Evolutionary conservation across 2,888 invertebrate species (phyloP), one percentile per base, ranked within the genome.

Genomic region (Drosophila demipolita): DNA sequence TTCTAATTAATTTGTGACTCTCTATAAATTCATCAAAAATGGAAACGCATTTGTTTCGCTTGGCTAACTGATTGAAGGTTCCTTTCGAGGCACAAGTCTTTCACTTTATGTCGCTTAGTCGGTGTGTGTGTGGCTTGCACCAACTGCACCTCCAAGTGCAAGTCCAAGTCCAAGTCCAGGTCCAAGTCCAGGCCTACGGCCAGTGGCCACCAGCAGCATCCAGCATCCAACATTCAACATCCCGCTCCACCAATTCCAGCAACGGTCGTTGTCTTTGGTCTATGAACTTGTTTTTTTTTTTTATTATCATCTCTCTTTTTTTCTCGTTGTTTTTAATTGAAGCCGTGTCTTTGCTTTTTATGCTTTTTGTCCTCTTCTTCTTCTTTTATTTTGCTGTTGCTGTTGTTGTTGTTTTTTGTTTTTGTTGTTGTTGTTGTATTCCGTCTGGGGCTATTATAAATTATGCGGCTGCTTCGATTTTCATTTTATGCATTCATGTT

Each of bases 211-310:
- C 59, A 73, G 26, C 53, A 35, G 40, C 60, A 57, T 38, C 50
- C 32, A 52, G 15, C 64, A 65, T 49, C 58, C 64, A 52, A 23
- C 64, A 65, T 57, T 29, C 5, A 52, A 23, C 64, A 65, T 57
- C 65, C 64, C 59, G 26, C 65, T 29, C 26, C 55, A 35, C 26
- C 65, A 55, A 68, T 68, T 63, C 64, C 49, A 60, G 50, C 68
- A 66, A 79, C 73, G 86, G 80, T 73, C 88, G 74, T 80, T 86
- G 81, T 81, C 81, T 79, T 78, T 84, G 82, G 87, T 87, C 87
- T 86, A 89, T 85, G 89, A 87, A 87, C 86, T 89, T 87, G 86
- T 86, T 86, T 86, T 84, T 82, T 83, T 48, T 49, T 49, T 49
- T 38, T 38, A 23, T 49, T 38, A 55, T 75, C 68, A 75, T 62